Percentiles rank a stretch among this genome's conserved stretches.
phyloP scores from a whole-genome alignment of 2,113 vertebrate species.

The Trogon surrucura region DNA sequence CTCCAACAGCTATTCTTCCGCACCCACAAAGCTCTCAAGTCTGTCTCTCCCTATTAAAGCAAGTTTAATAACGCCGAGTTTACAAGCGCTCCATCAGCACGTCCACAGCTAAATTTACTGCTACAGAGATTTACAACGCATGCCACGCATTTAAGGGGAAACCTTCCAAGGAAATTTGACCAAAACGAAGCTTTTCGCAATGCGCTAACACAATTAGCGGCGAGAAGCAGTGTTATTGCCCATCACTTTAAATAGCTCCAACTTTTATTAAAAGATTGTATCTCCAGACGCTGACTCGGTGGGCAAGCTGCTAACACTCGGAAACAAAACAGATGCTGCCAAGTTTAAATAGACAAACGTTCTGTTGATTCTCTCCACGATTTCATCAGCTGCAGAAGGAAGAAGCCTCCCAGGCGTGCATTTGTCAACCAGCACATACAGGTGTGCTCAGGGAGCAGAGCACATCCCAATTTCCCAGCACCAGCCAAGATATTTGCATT shows the following conservation, averaged over 20 bases:
- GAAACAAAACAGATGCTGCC: conserved; percentile 13
- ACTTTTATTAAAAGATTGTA: not conserved
- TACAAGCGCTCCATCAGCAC: not conserved
- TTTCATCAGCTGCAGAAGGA: not conserved
- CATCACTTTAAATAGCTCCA: conserved; percentile 18
- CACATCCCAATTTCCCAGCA: not conserved
- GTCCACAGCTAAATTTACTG: conserved; percentile 24
- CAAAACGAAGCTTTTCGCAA: not conserved
- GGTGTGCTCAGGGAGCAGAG: not conserved
- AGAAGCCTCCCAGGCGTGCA: not conserved
- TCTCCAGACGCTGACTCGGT: not conserved
- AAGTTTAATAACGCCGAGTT: not conserved
- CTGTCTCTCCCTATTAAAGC: conserved; percentile 43
- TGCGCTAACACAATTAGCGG: not conserved
- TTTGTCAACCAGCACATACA: not conserved
- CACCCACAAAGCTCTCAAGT: conserved; percentile 27
- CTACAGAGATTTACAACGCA: not conserved
- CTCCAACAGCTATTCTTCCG: conserved; percentile 50
- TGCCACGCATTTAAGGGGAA: not conserved
- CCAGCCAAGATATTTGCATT: not conserved
- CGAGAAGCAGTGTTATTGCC: not conserved
- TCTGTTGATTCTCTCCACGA: not conserved
- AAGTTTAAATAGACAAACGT: not conserved
- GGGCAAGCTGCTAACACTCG: conserved; percentile 9
- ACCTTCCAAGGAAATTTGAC: not conserved